Base-by-base conservation (phyloP, 1,140 invertebrate species). In the Euborellia annulipes region DNA sequence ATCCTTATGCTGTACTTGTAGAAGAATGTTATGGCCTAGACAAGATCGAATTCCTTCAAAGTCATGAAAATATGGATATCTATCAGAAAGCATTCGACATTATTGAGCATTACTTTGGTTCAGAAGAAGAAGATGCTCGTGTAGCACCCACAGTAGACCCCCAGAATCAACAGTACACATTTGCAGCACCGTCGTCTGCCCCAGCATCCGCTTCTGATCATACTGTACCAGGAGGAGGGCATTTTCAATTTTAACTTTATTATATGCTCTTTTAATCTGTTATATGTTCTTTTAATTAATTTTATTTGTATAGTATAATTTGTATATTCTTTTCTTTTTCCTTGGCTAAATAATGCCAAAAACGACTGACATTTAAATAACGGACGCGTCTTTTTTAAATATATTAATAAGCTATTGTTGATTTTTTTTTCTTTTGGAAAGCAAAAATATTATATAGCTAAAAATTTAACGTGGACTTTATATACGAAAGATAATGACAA, bases 21-120 rank as follows among this genome's bases (percentile, higher is more conserved):
- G 94, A 97, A 67, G 89, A 97, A 68, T 97, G 92, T 59, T 93
- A 85, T 63, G 92, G 91, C 55, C 68, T 98, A 55, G 92, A 97
- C 57, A 96, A 96, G 68, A 95, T 98, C 49, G 94, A 98, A 68
- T 92, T 86, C 62, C 69, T 97, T 4, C 94, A 97, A 65, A 89
- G 87, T 11, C 92, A 97, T 62, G 88, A 93, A 61, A 97, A 97
- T 59, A 76, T 86, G 59, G 87, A 95, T 41, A 91, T 98, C 47
- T 97, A 97, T 66, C 82, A 94, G 61, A 91, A 94, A 62, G 86
- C 91, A 14, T 93, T 93, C 59, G 85, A 93, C 58, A 89, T 98
- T 48, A 96, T 97, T 54, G 91, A 97, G 62, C 84, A 83, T 62
- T 96, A 86, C 67, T 97, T 97, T 64, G 78, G 85, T 8, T 78